These are phyloP conservation scores for Tetraodon nigroviridis DNA, from an alignment of 2,113 vertebrate genomes.

Conservation along the genomic window DNA sequence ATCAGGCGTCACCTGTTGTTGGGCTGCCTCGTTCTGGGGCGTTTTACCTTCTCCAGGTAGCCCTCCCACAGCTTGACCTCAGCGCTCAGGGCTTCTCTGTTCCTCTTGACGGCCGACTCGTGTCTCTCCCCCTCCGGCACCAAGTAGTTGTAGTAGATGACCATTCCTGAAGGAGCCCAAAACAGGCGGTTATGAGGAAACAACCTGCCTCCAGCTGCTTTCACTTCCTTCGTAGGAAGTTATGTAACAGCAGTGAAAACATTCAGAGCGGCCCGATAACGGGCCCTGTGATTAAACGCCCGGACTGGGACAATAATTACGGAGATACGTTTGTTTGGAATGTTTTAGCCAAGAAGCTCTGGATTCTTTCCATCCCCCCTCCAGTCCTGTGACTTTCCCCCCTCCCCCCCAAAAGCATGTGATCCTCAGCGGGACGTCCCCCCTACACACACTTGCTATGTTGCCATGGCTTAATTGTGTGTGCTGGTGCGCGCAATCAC, in stretches of 20 bases:
- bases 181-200: not conserved
- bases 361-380: not conserved
- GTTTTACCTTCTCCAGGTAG: conserved; percentile 64
- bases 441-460: not conserved
- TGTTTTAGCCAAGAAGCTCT: not conserved
- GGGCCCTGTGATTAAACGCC: too few relatives aligned
- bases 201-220: not conserved
- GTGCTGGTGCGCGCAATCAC: conserved; percentile 1
- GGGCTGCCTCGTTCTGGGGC: not conserved
- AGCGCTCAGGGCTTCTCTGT: conserved; percentile 41
- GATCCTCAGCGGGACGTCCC: conserved; percentile 9
- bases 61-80: conserved; percentile 73
- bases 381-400: conserved; percentile 18
- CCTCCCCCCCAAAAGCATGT: conserved; percentile 12
- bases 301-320: not conserved
- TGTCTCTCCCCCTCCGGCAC: conserved; percentile 71
- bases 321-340: not conserved
- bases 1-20: not conserved
- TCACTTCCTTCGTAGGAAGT: not conserved
- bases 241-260: not conserved
- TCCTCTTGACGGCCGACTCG: conserved; percentile 64
- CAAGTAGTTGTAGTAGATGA: conserved; percentile 53
- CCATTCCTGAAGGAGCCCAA: conserved; percentile 30
- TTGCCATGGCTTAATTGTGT: not conserved
- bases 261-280: not conserved